Evolutionary conservation across 2,797 vertebrate genomes (phyloP), one percentile per base, ranked within the genome.

Genomic region (Tachyglossus aculeatus): DNA sequence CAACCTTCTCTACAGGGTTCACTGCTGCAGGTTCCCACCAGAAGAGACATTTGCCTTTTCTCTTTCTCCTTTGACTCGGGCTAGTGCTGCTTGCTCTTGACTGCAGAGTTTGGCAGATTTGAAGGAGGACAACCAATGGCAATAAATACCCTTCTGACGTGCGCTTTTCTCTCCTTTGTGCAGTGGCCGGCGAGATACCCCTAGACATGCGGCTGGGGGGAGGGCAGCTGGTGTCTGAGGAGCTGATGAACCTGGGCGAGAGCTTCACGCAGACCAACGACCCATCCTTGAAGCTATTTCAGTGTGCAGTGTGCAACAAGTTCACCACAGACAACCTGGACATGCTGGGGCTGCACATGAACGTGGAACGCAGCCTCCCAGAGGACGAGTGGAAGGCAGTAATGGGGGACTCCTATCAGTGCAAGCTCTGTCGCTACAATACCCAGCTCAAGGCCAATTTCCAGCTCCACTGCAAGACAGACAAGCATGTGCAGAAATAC

Each of bases 401-500:
- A 84, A 94, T 96, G 91, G 98, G 97, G 15, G 98, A 99, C 93
- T 96, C 97, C 0, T 97, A 98, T 90, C 97, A 99, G 92, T 99
- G 98, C 92, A 98, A 98, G 92, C 83, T 99, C 79, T 99, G 98
- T 91, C 96, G 95, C 85, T 99, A 99, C 90, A 98, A 96, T 90
- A 99, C 98, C 0, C 98, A 98, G 89, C 96, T 99, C 70, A 99
- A 99, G 92, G 97, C 98, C 86, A 99, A 99, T 92, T 99, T 99
- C 90, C 98, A 99, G 90, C 94, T 99, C 71, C 98, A 99, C 89
- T 99, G 97, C 84, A 99, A 99, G 94, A 99, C 97, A 0, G 98
- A 99, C 92, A 99, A 99, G 87, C 98, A 99, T 0, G 94, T 99
- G 79, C 97, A 99, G 90, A 99, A 99, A 85, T 98, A 96, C 94